Evolutionary conservation across 2,888 invertebrate species (phyloP).

Genomic region (Agriopis leucophaearia): DNA sequence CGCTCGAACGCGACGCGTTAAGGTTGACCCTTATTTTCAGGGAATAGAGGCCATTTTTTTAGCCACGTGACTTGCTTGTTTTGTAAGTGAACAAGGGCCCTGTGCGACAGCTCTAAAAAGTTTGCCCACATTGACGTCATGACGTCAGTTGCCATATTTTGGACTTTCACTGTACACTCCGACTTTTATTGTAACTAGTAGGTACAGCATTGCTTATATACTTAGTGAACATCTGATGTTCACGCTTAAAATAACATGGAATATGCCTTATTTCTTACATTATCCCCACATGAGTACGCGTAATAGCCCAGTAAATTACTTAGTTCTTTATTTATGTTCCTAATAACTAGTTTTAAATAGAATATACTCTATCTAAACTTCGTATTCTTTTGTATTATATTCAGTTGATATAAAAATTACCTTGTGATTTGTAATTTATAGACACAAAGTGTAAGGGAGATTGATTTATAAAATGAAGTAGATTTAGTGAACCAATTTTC

Average conservation of each 20-base stretch:
- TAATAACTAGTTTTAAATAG: constrained; percentile 1
- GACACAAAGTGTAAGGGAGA: too few species aligned
- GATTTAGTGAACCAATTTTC: too few species aligned
- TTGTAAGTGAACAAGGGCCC: too few species aligned
- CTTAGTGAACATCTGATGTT: constrained; percentile 13
- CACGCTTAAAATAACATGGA: constrained; percentile 9
- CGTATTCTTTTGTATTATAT: constrained; percentile 6
- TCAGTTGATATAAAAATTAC: neutral
- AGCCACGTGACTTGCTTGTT: too few species aligned
- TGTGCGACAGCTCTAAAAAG: too few species aligned
- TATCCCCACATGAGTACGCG: constrained; percentile 1
- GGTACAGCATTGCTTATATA: neutral
- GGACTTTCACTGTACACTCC: neutral
- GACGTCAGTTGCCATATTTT: too few species aligned
- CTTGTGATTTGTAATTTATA: too few species aligned
- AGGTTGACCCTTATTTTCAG: too few species aligned
- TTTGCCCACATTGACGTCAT: too few species aligned
- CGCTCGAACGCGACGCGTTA: too few species aligned
- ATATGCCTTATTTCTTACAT: constrained; percentile 8
- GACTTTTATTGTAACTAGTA: neutral
- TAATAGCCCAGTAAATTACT: constrained; percentile 6
- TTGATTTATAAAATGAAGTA: too few species aligned
- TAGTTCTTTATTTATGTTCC: constrained; percentile 9
- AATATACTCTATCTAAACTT: constrained; percentile 8
- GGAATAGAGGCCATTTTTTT: too few species aligned